Percentiles rank a stretch among this genome's conserved stretches.
phyloP scores from a whole-genome alignment of 1,140 invertebrate species.

The Procambarus virginalis region DNA sequence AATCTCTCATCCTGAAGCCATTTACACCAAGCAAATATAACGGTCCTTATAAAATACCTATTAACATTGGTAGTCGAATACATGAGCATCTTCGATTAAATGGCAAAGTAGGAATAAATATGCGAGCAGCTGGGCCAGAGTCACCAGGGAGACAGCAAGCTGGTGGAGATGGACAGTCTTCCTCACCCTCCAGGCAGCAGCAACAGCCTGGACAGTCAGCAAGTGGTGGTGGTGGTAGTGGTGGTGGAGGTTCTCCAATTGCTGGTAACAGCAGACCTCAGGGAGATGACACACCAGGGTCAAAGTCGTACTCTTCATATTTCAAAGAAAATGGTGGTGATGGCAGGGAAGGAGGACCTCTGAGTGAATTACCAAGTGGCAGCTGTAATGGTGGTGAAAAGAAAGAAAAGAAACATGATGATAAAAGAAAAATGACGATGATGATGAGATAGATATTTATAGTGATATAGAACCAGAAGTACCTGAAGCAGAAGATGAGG shows the following conservation, averaged over 20 bases:
- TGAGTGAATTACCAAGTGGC: slow-evolving; percentile 73
- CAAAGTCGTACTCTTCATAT: slow-evolving; percentile 42
- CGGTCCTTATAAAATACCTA: neutral
- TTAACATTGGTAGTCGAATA: neutral
- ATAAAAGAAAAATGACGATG: slow-evolving; percentile 65
- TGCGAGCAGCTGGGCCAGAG: slow-evolving; percentile 39
- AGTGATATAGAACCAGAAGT: slow-evolving; percentile 62
- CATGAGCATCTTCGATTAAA: slow-evolving; percentile 4
- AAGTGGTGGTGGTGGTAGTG: slow-evolving; percentile 18
- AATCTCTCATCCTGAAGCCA: slow-evolving; percentile 33
- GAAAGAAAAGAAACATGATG: slow-evolving; percentile 45
- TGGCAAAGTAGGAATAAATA: slow-evolving; percentile 1
- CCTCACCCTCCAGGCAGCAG: slow-evolving; percentile 23
- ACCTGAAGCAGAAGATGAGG: slow-evolving; percentile 53
- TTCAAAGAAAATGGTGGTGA: slow-evolving; percentile 56
- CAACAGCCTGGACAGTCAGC: slow-evolving; percentile 32
- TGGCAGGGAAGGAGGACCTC: slow-evolving; percentile 32
- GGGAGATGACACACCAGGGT: slow-evolving; percentile 50
- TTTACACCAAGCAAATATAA: neutral
- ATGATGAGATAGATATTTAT: slow-evolving; percentile 60
- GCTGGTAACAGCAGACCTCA: slow-evolving; percentile 69
- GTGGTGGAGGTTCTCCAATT: slow-evolving; percentile 61
- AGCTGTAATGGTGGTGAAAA: slow-evolving; percentile 72
- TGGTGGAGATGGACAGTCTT: slow-evolving; percentile 35
- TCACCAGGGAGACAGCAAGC: slow-evolving; percentile 45